Evolutionary conservation across 2,888 invertebrate genomes (phyloP).

Genomic region (Protodeltote pygarga): DNA sequence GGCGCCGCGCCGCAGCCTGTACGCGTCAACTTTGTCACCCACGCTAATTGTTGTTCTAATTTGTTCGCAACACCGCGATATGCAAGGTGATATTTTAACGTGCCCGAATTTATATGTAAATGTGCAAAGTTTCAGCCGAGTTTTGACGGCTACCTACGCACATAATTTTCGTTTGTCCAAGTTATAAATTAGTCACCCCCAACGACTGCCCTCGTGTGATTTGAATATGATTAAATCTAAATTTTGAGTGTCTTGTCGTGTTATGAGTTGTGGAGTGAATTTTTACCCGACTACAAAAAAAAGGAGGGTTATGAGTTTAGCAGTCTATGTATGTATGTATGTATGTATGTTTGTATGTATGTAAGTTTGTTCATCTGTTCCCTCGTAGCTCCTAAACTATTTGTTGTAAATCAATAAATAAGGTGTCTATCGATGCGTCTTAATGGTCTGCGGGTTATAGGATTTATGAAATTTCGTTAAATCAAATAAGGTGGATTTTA

Average conservation of each 20-base stretch:
- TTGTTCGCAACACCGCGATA: constrained; percentile 65
- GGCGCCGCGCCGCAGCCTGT: constrained; percentile 9
- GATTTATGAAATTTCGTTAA: too few species aligned
- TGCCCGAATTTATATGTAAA: constrained; percentile 81
- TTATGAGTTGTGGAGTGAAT: constrained; percentile 22
- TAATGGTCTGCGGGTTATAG: too few species aligned
- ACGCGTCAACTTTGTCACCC: constrained; percentile 58
- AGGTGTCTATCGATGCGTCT: too few species aligned
- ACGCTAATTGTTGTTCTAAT: constrained; percentile 80
- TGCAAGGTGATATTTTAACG: constrained; percentile 79
- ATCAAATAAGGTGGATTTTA: too few species aligned
- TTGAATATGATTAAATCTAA: constrained; percentile 72
- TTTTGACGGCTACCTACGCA: constrained; percentile 74
- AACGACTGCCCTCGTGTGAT: constrained; percentile 59
- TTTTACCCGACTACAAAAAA: too few species aligned
- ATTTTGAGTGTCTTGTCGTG: constrained; percentile 63
- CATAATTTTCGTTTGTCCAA: constrained; percentile 76
- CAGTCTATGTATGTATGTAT: too few species aligned
- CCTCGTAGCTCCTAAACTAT: too few species aligned
- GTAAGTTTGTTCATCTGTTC: too few species aligned
- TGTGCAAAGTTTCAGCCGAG: constrained; percentile 71
- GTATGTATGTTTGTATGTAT: too few species aligned
- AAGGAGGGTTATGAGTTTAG: too few species aligned
- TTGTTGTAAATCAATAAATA: too few species aligned
- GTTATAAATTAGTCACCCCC: constrained; percentile 69